Conservation (phyloP, 1,140 invertebrate species). For the Drosophila bifasciata region DNA sequence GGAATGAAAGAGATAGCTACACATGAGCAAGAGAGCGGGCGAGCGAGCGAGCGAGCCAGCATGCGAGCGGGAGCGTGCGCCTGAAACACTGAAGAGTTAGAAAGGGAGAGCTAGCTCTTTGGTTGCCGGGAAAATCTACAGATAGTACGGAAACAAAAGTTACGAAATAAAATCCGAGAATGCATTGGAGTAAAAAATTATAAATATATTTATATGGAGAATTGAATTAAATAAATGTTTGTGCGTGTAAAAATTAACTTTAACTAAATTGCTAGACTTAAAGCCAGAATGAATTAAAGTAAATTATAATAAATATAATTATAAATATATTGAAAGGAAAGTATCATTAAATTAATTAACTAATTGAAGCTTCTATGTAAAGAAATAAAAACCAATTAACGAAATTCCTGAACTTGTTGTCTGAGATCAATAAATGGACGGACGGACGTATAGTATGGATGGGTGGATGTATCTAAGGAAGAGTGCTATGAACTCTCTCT, state of each 20-base stretch:
- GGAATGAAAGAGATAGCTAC: conserved; percentile 22
- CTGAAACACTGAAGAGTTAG: conserved; percentile 33
- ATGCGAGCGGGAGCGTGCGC: conserved; percentile 26
- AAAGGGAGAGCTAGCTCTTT: conserved; percentile 47
- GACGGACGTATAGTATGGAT: neutral
- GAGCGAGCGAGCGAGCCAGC: conserved; percentile 13
- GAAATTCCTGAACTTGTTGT: conserved; percentile 47
- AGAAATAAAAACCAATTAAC: conserved; percentile 74
- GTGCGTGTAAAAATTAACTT: conserved; percentile 82
- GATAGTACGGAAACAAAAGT: no score
- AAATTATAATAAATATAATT: conserved; percentile 17
- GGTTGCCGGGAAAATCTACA: conserved; percentile 47
- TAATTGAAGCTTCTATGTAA: conserved; percentile 82
- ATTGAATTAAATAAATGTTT: conserved; percentile 79
- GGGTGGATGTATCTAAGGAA: no score
- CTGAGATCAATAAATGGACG: no score
- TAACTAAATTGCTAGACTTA: conserved; percentile 78
- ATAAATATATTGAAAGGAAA: conserved; percentile 74
- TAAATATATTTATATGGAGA: conserved; percentile 72
- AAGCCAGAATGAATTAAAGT: conserved; percentile 53
- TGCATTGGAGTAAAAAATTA: conserved; percentile 32
- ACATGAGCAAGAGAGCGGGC: conserved; percentile 7
- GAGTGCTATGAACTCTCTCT: no score
- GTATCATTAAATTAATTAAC: conserved; percentile 81
- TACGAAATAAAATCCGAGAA: conserved; percentile 15